A percentile compares a stretch with the other conserved stretches of the same genome.
These are phyloP conservation scores for Brachionus sp. DNA, from an alignment of 1,140 invertebrate species.

Conservation along the genomic window DNA sequence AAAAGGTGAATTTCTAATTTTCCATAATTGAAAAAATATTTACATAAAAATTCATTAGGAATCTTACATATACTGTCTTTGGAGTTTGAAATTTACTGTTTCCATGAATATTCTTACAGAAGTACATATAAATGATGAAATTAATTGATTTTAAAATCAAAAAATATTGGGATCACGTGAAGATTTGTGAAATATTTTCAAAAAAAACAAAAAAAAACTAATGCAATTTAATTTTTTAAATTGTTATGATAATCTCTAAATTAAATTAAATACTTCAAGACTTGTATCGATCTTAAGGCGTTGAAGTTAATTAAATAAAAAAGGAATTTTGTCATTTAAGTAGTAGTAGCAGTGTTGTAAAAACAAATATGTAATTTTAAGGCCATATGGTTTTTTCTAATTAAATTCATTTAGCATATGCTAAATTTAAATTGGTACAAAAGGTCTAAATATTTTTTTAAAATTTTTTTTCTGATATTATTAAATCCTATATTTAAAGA, in stretches of 20 bases:
- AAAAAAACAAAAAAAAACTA: too few relatives aligned
- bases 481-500: not conserved
- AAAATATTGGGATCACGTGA: not conserved
- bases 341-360: not conserved
- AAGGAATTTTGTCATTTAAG: not conserved
- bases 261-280: not conserved
- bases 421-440: not conserved
- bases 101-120: not conserved
- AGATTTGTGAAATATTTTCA: not conserved
- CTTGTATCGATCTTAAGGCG: not conserved
- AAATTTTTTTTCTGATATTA: not conserved
- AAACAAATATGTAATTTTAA: not conserved
- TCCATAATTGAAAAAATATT: not conserved
- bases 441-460: not conserved
- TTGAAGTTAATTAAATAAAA: not conserved
- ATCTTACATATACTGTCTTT: not conserved
- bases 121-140: not conserved
- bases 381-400: not conserved
- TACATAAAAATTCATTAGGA: not conserved
- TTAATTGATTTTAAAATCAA: not conserved
- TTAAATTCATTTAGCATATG: not conserved
- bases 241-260: not conserved
- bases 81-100: not conserved
- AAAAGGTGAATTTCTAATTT: not conserved
- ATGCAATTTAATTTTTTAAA: not conserved